phyloP scores from a whole-genome alignment of 35 echinoderm and acorn worm species.

The Apostichopus japonicus region DNA sequence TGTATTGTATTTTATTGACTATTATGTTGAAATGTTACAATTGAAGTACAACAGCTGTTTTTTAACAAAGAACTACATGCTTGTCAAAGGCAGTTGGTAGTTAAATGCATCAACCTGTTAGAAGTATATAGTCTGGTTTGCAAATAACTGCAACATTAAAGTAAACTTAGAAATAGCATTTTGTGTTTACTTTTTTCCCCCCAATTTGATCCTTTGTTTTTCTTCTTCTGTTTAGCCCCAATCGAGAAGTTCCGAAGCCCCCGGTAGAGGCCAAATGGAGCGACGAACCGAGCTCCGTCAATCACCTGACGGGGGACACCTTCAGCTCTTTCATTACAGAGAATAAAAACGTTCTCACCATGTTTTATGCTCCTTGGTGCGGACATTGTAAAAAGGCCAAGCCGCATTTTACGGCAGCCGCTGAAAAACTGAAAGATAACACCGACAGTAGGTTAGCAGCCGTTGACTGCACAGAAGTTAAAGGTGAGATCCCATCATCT shows the following conservation, averaged over 20 bases:
- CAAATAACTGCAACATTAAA: too few species aligned
- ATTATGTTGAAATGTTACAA: too few species aligned
- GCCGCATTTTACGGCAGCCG: constrained; percentile 70
- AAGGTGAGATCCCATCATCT: constrained; percentile 58
- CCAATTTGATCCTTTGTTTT: background rate
- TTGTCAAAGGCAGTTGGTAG: too few species aligned
- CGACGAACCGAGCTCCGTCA: constrained; percentile 75
- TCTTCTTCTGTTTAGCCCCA: background rate
- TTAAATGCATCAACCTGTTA: too few species aligned
- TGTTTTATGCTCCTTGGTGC: constrained; percentile 86
- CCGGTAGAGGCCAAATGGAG: constrained; percentile 78
- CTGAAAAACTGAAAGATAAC: constrained; percentile 72
- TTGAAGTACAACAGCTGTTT: too few species aligned
- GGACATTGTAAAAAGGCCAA: constrained; percentile 95
- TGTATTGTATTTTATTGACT: background rate
- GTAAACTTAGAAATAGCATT: too few species aligned
- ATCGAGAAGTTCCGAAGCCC: constrained; percentile 60
- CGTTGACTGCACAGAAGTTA: constrained; percentile 84
- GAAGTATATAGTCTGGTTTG: too few species aligned
- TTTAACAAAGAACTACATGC: too few species aligned
- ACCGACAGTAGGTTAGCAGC: constrained; percentile 70
- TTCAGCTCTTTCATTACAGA: constrained; percentile 68
- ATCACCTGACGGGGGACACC: constrained; percentile 71
- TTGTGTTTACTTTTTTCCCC: too few species aligned
- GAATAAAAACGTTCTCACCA: constrained; percentile 78